Conservation (phyloP, 2,888 invertebrate species). For the Lampropteryx suffumata region DNA sequence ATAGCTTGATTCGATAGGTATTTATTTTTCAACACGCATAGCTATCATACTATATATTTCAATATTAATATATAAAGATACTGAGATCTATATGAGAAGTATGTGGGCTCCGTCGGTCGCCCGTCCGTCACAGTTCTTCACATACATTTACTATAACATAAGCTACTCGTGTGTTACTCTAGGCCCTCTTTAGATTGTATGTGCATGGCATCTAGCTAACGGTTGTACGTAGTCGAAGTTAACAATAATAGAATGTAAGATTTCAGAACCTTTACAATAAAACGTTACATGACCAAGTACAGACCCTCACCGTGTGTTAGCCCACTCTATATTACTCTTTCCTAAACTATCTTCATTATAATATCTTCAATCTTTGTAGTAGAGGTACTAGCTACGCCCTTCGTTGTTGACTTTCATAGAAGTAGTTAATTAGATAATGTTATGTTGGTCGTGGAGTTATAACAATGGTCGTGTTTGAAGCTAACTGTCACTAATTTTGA, state of each 20-base stretch:
- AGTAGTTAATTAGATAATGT: constrained; percentile 63
- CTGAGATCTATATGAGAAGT: constrained; percentile 47
- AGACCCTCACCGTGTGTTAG: constrained; percentile 51
- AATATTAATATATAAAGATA: constrained; percentile 40
- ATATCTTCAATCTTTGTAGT: constrained; percentile 56
- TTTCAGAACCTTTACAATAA: constrained; percentile 37
- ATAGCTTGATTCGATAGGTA: constrained; percentile 68
- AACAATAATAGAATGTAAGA: constrained; percentile 73
- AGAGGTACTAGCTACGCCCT: constrained; percentile 65
- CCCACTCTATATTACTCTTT: constrained; percentile 49
- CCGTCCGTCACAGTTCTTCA: constrained; percentile 48
- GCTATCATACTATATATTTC: constrained; percentile 42
- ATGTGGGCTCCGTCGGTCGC: constrained; percentile 32
- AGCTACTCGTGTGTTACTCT: constrained; percentile 74
- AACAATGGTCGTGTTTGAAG: constrained; percentile 39
- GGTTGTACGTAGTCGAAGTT: constrained; percentile 76
- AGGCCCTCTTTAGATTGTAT: constrained; percentile 70
- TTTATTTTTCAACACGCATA: constrained; percentile 67
- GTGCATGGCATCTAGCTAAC: constrained; percentile 78
- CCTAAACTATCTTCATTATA: constrained; percentile 53
- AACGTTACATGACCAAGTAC: constrained; percentile 34
- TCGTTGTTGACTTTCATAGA: constrained; percentile 78
- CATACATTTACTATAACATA: constrained; percentile 41
- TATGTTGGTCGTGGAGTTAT: constrained; percentile 71
- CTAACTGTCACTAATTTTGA: constrained; percentile 79